phyloP scores from a whole-genome alignment of 2,113 vertebrate genomes.

The Chiloscyllium plagiosum region DNA sequence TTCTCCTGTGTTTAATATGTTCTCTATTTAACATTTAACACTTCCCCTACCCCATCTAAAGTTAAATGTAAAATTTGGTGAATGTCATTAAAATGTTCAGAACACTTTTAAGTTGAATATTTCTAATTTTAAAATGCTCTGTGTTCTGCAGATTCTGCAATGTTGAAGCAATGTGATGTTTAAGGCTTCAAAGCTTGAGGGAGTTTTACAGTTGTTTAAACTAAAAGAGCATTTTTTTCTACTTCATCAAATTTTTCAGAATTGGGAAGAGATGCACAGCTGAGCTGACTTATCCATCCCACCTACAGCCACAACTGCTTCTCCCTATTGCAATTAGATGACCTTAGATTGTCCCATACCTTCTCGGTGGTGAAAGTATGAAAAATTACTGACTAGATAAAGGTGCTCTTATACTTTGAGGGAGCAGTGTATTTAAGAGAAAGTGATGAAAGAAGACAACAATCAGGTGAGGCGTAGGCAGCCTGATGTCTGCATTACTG shows the following conservation, averaged over 20 bases:
- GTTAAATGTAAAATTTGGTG: neutral
- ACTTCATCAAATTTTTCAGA: neutral
- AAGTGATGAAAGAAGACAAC: constrained; percentile 22
- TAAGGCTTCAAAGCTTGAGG: neutral
- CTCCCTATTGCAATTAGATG: neutral
- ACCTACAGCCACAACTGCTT: neutral
- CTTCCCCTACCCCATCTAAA: too few species aligned
- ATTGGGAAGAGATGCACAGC: neutral
- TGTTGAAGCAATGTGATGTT: neutral
- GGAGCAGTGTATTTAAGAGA: neutral
- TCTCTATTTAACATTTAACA: too few species aligned
- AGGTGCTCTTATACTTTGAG: neutral
- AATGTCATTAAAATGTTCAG: neutral
- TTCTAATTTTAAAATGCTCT: neutral
- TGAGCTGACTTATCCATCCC: neutral
- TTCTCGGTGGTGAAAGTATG: neutral
- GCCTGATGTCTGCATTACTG: neutral
- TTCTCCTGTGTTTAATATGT: too few species aligned
- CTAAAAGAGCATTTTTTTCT: neutral
- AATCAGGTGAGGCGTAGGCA: neutral
- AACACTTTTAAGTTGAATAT: neutral
- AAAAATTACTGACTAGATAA: constrained; percentile 4
- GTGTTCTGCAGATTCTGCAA: neutral
- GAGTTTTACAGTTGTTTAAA: neutral
- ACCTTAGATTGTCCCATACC: neutral